Conservation (phyloP, 1,140 invertebrate genomes). For the Leptinotarsa undecemlineata region DNA sequence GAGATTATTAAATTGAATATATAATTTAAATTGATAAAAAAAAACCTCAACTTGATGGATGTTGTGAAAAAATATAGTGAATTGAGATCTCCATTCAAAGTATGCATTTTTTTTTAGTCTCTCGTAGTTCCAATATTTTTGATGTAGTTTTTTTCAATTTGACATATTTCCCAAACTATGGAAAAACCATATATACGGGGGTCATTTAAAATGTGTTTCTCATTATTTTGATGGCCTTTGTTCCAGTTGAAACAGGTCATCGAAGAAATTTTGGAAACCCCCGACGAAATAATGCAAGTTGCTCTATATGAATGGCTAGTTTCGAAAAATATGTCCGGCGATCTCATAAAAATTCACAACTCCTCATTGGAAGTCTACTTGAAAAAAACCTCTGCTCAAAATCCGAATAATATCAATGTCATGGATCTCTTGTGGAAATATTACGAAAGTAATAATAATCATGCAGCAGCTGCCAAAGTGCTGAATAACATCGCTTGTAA, state of each 20-base stretch:
- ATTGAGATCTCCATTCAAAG: too few species aligned
- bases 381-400: conserved; percentile 61
- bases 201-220: too few species aligned
- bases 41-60: too few species aligned
- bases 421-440: conserved; percentile 94
- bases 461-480: conserved; percentile 90
- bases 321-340: conserved; percentile 72
- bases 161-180: too few species aligned
- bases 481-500: conserved; percentile 85
- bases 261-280: conserved; percentile 55
- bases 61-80: too few species aligned
- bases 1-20: too few species aligned
- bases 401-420: conserved; percentile 64
- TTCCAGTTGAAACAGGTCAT: conserved; percentile 44
- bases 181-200: too few species aligned
- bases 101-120: too few species aligned
- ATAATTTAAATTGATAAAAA: too few species aligned
- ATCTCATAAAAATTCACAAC: conserved; percentile 76
- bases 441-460: conserved; percentile 91
- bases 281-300: conserved; percentile 89
- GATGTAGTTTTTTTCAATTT: too few species aligned
- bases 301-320: conserved; percentile 94
- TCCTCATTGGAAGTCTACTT: conserved; percentile 84
- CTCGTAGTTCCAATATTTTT: too few species aligned
- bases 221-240: neutral